Percentiles rank a stretch among this genome's conserved stretches.
Conservation (phyloP, 2,113 vertebrate genomes). For the Maccullochella peelii region DNA sequence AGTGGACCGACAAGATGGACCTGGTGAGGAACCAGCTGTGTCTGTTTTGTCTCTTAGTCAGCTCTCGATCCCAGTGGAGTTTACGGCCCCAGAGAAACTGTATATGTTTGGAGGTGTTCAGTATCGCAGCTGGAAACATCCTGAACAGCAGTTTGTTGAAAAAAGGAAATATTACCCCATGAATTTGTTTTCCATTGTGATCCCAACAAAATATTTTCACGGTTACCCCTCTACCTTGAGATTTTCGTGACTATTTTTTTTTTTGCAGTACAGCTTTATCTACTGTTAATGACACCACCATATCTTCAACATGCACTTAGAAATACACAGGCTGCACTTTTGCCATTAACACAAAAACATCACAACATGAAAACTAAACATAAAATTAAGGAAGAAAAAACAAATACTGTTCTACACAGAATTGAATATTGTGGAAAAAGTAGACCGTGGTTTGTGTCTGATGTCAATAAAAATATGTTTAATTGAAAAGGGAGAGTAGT, state of each 20-base stretch:
- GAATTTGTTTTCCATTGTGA: background rate
- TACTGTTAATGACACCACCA: background rate
- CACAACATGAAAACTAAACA: background rate
- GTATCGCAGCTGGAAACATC: background rate
- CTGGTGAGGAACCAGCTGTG: slow-evolving; percentile 84
- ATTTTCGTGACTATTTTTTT: background rate
- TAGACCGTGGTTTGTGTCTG: background rate
- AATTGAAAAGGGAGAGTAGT: background rate
- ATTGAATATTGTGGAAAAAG: background rate
- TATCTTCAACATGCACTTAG: background rate
- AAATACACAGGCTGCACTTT: background rate
- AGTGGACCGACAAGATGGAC: slow-evolving; percentile 95
- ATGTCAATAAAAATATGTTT: background rate
- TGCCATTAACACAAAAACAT: background rate
- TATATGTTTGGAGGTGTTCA: background rate
- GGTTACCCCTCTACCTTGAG: background rate
- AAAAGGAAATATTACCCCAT: background rate
- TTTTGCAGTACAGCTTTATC: background rate
- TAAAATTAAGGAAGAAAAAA: background rate
- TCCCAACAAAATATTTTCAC: background rate
- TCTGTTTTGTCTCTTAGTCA: background rate
- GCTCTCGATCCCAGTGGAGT: background rate
- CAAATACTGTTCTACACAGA: background rate
- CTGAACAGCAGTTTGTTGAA: background rate
- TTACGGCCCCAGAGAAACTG: background rate